These are phyloP conservation scores for Metopolophium dirhodum DNA, from an alignment of 1,140 invertebrate genomes.

Conservation along the genomic window DNA sequence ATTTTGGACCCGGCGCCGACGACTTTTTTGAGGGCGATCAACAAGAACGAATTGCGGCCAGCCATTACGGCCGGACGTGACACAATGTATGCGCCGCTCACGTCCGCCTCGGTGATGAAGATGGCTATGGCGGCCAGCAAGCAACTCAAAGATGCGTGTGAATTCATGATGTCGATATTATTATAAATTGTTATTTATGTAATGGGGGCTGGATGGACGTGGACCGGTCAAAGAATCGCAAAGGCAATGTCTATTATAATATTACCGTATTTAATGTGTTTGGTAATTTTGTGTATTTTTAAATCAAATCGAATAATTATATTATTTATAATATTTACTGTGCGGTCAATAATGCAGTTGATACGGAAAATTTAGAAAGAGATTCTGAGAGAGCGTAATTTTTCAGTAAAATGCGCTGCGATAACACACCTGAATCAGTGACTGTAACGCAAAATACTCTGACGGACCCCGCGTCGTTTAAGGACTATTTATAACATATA, in stretches of 20 bases:
- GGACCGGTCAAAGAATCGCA: neutral
- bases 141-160: accelerated
- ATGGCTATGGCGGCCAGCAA: neutral
- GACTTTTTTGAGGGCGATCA: neutral
- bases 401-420: neutral
- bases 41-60: accelerated
- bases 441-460: neutral
- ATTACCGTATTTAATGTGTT: neutral
- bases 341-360: neutral
- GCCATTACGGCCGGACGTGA: neutral
- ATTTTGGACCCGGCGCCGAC: accelerated
- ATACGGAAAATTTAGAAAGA: neutral
- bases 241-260: neutral
- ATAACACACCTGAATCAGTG: neutral
- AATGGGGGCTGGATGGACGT: too few relatives aligned
- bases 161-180: neutral
- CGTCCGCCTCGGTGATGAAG: accelerated
- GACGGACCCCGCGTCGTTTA: neutral
- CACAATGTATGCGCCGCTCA: accelerated
- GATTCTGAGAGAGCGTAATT: neutral
- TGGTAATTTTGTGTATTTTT: neutral
- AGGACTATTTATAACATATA: neutral
- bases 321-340: neutral
- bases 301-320: neutral
- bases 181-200: neutral